A percentile compares a stretch with the other conserved stretches of the same genome.
Evolutionary conservation across 2,113 vertebrate species (phyloP).

Genomic region (Platanista minor): DNA sequence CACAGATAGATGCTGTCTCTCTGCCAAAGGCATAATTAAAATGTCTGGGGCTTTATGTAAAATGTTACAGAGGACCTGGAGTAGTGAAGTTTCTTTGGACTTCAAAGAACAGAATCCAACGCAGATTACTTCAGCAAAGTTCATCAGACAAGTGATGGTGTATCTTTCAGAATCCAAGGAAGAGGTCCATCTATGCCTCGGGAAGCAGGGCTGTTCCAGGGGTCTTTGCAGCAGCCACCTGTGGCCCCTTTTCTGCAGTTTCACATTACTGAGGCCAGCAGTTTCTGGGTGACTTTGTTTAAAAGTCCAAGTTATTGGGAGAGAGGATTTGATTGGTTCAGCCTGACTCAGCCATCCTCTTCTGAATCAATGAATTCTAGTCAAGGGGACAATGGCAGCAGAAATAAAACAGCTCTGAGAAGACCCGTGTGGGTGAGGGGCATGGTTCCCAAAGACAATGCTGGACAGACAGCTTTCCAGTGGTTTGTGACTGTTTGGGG

Average conservation of each 20-base stretch:
- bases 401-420: background rate
- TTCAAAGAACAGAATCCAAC: background rate
- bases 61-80: background rate
- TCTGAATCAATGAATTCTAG: background rate
- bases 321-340: background rate
- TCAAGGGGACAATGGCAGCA: background rate
- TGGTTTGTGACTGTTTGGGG: background rate
- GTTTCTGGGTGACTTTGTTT: background rate
- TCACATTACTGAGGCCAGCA: background rate
- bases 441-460: background rate
- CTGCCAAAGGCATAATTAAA: conserved; percentile 23
- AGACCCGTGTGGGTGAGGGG: background rate
- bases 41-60: background rate
- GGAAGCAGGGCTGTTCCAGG: background rate
- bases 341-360: background rate
- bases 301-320: background rate
- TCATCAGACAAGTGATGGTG: background rate
- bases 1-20: background rate
- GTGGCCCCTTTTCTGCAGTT: background rate
- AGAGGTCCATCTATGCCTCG: background rate
- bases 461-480: background rate
- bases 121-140: background rate
- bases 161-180: background rate
- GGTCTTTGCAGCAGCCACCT: background rate
- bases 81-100: background rate